Evolutionary conservation across 1,140 invertebrate genomes (phyloP), one percentile per base, ranked within the genome.

Genomic region (Scaptomyza graminum): DNA sequence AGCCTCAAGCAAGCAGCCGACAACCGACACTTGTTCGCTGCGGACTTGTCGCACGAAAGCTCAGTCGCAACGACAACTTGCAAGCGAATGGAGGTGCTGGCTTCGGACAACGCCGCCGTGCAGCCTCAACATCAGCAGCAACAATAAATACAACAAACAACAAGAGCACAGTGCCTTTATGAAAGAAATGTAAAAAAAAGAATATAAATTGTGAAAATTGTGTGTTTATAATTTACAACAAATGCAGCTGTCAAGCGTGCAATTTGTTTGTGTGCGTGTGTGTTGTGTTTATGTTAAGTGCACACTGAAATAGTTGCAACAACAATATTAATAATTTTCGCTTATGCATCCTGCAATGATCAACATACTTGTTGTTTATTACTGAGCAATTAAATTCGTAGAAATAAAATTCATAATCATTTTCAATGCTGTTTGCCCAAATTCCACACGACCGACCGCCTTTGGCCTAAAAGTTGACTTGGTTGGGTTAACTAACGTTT

Each of bases 51-150:
- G 64, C 60, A 49, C 15, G 41, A 49, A 56, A 69, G 67, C 83
- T 88, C 84, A 88, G 73, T 88, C 83, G 76, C 72, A 89, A 83
- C 83, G 76, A 88, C 67, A 88, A 89, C 83, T 88, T 69, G 72
- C 72, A 73, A 82, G 83, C 83, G 83, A 88, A 88, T 88, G 79
- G 84, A 88, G 83, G 84, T 88, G 83, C 76, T 88, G 83, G 79
- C 83, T 79, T 63, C 77, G 68, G 68, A 76, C 70, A 76, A 61
- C 82, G 82, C 79, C 83, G 79, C 62, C 64, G 78, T 87, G 82
- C 83, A 75, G 71, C 81, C 75, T 57, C 41, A 71, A 59, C 49
- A 71, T 25, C 22, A 68, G 54, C 62, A 73, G 46, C 37, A 71
- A 47, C 43, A 61, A 60, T 25, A 72, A 62, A 60, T 57, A 69